Conservation (phyloP, 2,113 vertebrate species). For the Silurus glanis region DNA sequence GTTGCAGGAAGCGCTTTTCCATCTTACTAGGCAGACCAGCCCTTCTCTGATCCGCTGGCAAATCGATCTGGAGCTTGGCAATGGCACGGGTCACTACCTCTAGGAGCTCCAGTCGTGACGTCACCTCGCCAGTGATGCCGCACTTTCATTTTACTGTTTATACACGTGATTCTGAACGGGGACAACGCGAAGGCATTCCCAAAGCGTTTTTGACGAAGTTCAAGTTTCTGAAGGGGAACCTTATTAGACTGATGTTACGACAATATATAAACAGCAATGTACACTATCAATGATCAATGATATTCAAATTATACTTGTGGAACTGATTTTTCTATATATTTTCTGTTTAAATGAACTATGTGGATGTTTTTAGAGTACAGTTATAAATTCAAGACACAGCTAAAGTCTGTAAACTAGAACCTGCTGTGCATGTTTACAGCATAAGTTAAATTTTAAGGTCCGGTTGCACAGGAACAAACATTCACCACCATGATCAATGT, state of each 20-base stretch:
- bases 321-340: background rate
- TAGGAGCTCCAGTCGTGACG: too few species aligned
- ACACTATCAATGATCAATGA: background rate
- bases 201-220: too few species aligned
- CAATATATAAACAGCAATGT: background rate
- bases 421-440: background rate
- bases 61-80: too few species aligned
- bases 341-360: background rate
- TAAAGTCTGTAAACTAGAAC: background rate
- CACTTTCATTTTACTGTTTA: too few species aligned
- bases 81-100: too few species aligned
- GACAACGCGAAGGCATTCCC: too few species aligned
- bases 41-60: too few species aligned
- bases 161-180: too few species aligned
- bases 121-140: too few species aligned
- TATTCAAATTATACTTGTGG: background rate
- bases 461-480: background rate
- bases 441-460: background rate
- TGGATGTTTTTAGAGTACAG: background rate
- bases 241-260: background rate
- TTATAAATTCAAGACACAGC: background rate
- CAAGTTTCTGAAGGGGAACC: background rate
- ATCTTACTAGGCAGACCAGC: too few species aligned
- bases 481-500: slow-evolving; percentile 8
- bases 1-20: too few species aligned